Evolutionary conservation across 2,888 invertebrate species (phyloP), one percentile per base, ranked within the genome.

Genomic region (Dynastes tityus): DNA sequence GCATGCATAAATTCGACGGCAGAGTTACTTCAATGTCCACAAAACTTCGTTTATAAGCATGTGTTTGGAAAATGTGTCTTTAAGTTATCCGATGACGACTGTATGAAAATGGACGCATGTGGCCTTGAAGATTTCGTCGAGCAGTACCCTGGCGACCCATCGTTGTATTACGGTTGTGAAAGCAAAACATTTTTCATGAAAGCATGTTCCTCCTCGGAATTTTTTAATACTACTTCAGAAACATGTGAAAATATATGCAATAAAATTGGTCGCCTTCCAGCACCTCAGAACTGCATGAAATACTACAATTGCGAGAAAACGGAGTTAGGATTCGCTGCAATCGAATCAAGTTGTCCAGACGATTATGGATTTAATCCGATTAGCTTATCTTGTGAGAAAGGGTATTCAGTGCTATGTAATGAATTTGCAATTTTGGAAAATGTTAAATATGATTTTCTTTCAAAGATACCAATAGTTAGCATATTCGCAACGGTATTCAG

Each of bases 41-140:
- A 71, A 37, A 63, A 75, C 51, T 76, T 70, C 65, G 70, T 80
- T 40, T 80, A 80, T 45, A 75, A 63, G 16, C 78, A 78, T 11
- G 49, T 11, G 11, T 80, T 76, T 40, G 80, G 80, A 61, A 80
- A 78, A 53, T 80, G 80, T 68, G 76, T 80, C 2, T 76, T 78
- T 37, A 68, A 80, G 16, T 64, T 80, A 37, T 68, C 61, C 16
- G 22, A 70, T 49, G 58, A 68, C 2, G 78, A 80, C 37, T 80
- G 80, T 61, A 22, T 77, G 22, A 37, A 53, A 49, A 45, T 79
- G n/a, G 45, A 49, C 49, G 22, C 61, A 4, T 79, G 79, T 67
- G 75, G 63, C 2, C 16, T 67, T 13, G 6, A 51, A 53, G 63
- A 76, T 58, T 78, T 32, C 29, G 40, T 76, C 4, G 22, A 64